phyloP scores from a whole-genome alignment of 1,140 invertebrate species.

The Gonatopus flavifemur region DNA sequence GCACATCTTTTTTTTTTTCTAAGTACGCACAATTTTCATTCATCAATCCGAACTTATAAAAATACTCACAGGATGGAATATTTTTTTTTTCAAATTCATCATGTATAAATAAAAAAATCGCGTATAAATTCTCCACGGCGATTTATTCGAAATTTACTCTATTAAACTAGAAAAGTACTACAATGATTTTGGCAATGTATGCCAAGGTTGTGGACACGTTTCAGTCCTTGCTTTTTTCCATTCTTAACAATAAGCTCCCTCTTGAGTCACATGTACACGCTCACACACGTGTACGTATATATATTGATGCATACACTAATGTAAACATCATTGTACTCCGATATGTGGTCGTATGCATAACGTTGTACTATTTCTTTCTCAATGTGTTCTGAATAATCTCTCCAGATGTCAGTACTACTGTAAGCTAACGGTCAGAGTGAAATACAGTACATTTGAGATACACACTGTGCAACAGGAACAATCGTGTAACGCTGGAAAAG shows the following conservation, averaged over 20 bases:
- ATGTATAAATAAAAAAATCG: background rate
- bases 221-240: slow-evolving; percentile 12
- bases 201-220: slow-evolving; percentile 16
- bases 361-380: no score
- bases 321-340: no score
- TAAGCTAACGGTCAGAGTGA: no score
- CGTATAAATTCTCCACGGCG: background rate
- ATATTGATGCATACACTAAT: no score
- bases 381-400: no score
- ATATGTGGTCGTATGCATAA: no score
- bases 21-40: slow-evolving; percentile 3
- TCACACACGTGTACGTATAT: no score
- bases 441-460: no score
- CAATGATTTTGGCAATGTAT: slow-evolving; percentile 15
- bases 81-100: background rate
- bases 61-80: slow-evolving; percentile 8
- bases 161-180: slow-evolving; percentile 2
- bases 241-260: slow-evolving; percentile 14
- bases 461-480: no score
- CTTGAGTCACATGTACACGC: background rate
- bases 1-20: slow-evolving; percentile 57
- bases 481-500: no score
- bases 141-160: background rate
- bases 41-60: no score
- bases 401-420: no score